Percentiles rank a stretch among this genome's conserved stretches.
Conservation (phyloP, 2,113 vertebrate species). For the Burhinus oedicnemus region DNA sequence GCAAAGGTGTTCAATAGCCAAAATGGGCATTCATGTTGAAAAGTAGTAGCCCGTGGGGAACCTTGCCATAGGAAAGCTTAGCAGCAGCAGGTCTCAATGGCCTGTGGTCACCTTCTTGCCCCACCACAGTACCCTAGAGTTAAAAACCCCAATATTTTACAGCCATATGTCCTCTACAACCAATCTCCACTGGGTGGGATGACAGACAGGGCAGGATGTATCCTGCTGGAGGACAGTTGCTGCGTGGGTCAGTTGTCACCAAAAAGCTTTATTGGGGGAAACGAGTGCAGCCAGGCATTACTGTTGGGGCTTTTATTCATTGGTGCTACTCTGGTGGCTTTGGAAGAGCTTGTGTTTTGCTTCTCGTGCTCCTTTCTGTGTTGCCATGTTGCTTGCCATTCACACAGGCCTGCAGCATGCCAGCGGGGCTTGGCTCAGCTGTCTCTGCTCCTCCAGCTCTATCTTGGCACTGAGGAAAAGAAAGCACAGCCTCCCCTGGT, state of each 20-base stretch:
- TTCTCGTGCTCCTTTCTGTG: neutral
- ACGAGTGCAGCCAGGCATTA: fast-evolving
- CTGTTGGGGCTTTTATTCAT: neutral
- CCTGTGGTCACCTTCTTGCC: neutral
- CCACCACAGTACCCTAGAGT: neutral
- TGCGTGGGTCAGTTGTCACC: neutral
- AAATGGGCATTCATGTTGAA: neutral
- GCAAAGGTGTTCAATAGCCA: neutral
- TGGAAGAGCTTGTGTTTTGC: neutral
- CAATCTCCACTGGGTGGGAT: neutral
- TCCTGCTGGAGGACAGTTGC: fast-evolving
- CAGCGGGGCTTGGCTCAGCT: neutral
- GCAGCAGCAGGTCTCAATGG: neutral
- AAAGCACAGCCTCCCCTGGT: neutral
- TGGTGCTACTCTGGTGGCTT: neutral
- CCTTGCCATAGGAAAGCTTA: neutral
- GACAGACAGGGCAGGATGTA: neutral
- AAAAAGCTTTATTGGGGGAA: neutral
- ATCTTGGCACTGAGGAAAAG: neutral
- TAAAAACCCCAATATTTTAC: neutral
- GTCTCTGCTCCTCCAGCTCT: neutral
- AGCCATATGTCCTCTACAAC: neutral
- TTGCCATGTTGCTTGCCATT: neutral
- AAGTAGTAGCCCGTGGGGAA: neutral
- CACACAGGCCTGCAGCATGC: neutral